These are phyloP conservation scores for Neotoxoptera formosana DNA, from an alignment of 1,140 invertebrate genomes.

Conservation along the genomic window DNA sequence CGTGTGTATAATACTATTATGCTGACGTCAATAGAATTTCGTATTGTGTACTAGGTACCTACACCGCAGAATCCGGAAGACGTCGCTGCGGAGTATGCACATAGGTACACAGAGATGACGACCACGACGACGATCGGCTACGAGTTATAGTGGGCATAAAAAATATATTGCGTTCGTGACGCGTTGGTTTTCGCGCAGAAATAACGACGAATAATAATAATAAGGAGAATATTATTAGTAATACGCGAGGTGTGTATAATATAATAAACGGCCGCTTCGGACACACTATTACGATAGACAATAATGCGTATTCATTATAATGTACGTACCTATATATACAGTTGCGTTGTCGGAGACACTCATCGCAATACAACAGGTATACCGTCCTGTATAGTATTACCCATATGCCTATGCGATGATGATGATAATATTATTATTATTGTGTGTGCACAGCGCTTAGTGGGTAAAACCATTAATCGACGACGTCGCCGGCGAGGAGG, in stretches of 20 bases:
- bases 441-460: neutral
- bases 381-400: neutral
- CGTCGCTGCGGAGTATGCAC: no score
- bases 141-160: neutral
- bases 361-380: neutral
- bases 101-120: neutral
- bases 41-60: neutral
- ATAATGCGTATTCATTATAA: no score
- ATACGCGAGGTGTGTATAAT: no score
- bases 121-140: neutral
- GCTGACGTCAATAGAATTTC: neutral
- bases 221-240: no score
- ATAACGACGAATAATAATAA: neutral
- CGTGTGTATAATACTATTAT: neutral
- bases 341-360: neutral
- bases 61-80: neutral
- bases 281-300: no score
- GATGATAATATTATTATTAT: neutral
- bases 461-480: constrained; percentile 8
- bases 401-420: neutral
- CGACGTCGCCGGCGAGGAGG: neutral
- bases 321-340: no score
- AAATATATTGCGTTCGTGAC: neutral
- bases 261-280: no score
- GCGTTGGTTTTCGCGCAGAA: neutral